Base-by-base conservation (phyloP, 1,140 invertebrate genomes). In the Bombus terrestris region DNA sequence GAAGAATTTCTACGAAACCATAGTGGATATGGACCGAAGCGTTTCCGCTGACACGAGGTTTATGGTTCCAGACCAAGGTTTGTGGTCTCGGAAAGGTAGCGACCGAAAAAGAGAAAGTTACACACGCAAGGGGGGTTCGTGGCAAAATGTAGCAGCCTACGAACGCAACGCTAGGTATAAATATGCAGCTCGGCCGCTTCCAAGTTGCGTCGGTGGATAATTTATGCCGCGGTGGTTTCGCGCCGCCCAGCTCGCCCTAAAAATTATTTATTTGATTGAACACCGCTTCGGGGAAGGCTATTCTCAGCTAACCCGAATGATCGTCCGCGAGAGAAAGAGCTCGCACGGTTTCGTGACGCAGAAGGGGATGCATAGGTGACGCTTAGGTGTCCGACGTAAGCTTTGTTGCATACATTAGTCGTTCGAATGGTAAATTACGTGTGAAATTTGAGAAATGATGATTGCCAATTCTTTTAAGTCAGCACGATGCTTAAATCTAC, bases 221-320 rank as follows among this genome's bases (percentile, higher is more conserved):
- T 94, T 94, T 94, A 94, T 94, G 92, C 88, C 90, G 90, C 83
- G 90, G 91, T 90, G 92, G 92, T 91, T 86, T 87, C 73, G 89
- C 85, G 87, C 87, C 93, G 92, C 92, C 92, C 90, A 90, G 86
- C 92, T 92, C 89, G 90, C 87, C 89, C 91, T 92, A 91, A 93
- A 92, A 92, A 93, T 93, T 92, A 93, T 93, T 93, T 92, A 93
- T 93, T 93, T 92, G 92, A 92, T 92, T 92, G 92, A 93, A 91
- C 87, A 83, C 76, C 81, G 81, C 87, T 92, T 92, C 91, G 91
- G 79, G 85, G 91, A 92, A 92, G 88, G 88, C 91, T 91, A 91
- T 92, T 92, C 85, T 75, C 32, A 68, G 79, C n/a, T 76, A 43
- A 87, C 66, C 66, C 62, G 78, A 41, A 81, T 73, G 43, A 80